Base-by-base conservation (phyloP, 2,888 invertebrate genomes). In the Aspidiotus destructor region DNA sequence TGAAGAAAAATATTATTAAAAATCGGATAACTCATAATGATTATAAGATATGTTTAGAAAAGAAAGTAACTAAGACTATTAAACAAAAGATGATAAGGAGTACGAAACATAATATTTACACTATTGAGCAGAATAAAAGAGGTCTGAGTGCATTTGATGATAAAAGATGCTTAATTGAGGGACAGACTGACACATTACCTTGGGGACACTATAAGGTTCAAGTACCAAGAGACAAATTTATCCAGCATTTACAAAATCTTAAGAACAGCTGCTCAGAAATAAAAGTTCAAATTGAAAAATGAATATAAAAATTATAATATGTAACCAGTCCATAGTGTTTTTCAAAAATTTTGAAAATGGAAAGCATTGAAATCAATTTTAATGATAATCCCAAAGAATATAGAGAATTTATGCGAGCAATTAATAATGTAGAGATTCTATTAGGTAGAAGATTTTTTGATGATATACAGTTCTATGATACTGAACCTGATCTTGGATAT, bases 111-210 rank as follows among this genome's bases (percentile, higher is more conserved):
- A n/a, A 44, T 44, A 44, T 44, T 44, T 44, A 60, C 28, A 60
- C 40, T n/a, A 40, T 60, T 60, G 60, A 60, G 16, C 40, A 60
- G n/a, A 60, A 40, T 60, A 60, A 60, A 60, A 60, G 8, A 60
- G 60, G 60, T 17, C 28, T 60, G 28, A 60, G n/a, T 60, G 9
- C 11, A 60, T 60, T 28, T 60, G 28, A 60, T 60, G 60, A 60
- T 60, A 60, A 60, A 60, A 60, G 40, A 60, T 60, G 60, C n/a
- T 28, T 60, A 40, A 9, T 60, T 60, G 28, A 60, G 8, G 60
- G 28, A 9, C 60, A 60, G 40, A 60, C 60, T 60, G 60, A 60
- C 40, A 60, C 60, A 60, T 28, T 60, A 60, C 60, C 40, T 9
- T 60, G 28, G 9, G 60, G 40, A n/a, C 16, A 60, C n/a, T 60